Conservation (phyloP, 2,797 vertebrate genomes). For the Coregonus sp. region DNA sequence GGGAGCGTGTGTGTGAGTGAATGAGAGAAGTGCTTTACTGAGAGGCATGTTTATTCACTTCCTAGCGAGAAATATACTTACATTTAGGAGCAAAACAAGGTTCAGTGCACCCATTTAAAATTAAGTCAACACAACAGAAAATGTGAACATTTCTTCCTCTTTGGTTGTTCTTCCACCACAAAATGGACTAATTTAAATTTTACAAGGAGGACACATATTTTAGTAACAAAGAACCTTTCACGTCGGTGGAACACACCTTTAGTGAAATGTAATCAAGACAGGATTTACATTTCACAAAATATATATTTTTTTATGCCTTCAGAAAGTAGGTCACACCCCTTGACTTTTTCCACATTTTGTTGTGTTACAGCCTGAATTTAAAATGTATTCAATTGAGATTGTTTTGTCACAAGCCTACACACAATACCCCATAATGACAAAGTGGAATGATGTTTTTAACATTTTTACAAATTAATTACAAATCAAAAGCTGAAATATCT, state of each 20-base stretch:
- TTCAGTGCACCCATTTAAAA: not conserved
- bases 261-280: constrained; percentile 16
- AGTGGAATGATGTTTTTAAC: no score
- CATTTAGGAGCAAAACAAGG: not conserved
- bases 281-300: not conserved
- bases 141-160: not conserved
- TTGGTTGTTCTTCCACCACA: not conserved
- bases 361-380: no score
- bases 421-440: no score
- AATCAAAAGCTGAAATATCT: no score
- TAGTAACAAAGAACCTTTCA: not conserved
- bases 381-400: no score
- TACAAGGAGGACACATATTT: not conserved
- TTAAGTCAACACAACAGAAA: not conserved
- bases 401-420: no score
- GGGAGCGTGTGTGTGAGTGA: constrained; percentile 1
- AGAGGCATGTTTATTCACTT: constrained; percentile 40
- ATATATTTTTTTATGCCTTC: no score
- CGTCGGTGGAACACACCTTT: not conserved
- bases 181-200: no score
- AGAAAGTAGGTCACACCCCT: no score
- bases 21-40: constrained; percentile 3
- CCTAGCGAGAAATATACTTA: not conserved
- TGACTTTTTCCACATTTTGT: no score
- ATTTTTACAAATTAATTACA: no score